Percentiles rank a stretch among this genome's conserved stretches.
phyloP scores from a whole-genome alignment of 2,113 vertebrate species.

The Pantherophis guttatus region DNA sequence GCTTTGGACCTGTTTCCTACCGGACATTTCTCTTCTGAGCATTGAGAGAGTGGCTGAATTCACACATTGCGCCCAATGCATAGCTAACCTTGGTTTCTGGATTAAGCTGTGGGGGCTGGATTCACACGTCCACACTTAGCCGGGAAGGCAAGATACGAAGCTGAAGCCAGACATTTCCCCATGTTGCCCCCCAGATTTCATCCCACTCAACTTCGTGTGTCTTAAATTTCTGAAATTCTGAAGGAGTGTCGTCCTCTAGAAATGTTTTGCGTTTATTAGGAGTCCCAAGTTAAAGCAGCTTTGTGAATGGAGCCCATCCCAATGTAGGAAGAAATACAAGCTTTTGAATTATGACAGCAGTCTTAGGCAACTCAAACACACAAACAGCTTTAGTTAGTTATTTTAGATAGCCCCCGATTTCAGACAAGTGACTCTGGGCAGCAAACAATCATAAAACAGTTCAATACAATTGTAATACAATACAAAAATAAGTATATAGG shows the following conservation, averaged over 20 bases:
- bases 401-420: neutral
- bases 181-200: neutral
- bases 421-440: neutral
- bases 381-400: neutral
- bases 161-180: neutral
- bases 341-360: neutral
- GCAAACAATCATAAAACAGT: neutral
- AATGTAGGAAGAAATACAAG: neutral
- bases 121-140: neutral
- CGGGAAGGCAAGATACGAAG: neutral
- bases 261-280: neutral
- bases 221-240: neutral
- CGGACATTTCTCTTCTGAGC: neutral
- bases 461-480: neutral
- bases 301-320: neutral
- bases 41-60: neutral
- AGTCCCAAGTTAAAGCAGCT: neutral
- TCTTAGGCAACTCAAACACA: neutral
- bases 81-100: neutral
- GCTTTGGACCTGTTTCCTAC: neutral
- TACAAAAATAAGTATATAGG: neutral
- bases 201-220: neutral
- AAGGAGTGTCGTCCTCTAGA: neutral
- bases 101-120: neutral
- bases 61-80: neutral